Evolutionary conservation across 2,888 invertebrate genomes (phyloP).

Genomic region (Ashinkailepas kermadecensis): DNA sequence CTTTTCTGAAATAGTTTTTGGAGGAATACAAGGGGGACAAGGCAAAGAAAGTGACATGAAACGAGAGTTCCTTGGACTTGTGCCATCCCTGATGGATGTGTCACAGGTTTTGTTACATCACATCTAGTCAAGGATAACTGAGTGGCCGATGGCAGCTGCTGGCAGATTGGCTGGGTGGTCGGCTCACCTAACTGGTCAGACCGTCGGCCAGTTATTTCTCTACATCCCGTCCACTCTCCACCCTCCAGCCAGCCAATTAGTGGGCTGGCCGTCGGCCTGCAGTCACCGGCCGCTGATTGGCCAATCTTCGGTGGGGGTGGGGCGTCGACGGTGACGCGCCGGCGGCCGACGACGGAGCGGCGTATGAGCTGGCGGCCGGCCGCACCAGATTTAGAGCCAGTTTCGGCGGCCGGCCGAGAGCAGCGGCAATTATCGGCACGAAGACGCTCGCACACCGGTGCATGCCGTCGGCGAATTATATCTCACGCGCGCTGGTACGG

Average conservation of each 20-base stretch:
- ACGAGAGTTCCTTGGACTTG: too few relatives aligned
- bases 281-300: background rate
- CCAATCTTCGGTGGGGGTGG: background rate
- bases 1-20: too few relatives aligned
- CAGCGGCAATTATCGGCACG: background rate
- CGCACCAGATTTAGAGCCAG: background rate
- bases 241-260: conserved; percentile 11
- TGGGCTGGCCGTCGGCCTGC: background rate
- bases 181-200: background rate
- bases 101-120: too few relatives aligned
- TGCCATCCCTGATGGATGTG: too few relatives aligned
- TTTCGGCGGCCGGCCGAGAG: background rate
- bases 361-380: background rate
- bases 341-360: background rate
- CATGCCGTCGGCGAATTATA: background rate
- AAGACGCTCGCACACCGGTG: background rate
- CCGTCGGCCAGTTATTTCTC: background rate
- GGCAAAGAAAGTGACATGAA: too few relatives aligned
- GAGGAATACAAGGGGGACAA: too few relatives aligned
- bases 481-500: background rate
- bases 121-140: too few relatives aligned
- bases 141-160: too few relatives aligned
- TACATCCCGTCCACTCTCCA: background rate
- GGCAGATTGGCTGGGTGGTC: too few relatives aligned
- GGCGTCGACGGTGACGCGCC: background rate